Evolutionary conservation across 2,888 invertebrate species (phyloP), one percentile per base, ranked within the genome.

Genomic region (Clitarchus hookeri): DNA sequence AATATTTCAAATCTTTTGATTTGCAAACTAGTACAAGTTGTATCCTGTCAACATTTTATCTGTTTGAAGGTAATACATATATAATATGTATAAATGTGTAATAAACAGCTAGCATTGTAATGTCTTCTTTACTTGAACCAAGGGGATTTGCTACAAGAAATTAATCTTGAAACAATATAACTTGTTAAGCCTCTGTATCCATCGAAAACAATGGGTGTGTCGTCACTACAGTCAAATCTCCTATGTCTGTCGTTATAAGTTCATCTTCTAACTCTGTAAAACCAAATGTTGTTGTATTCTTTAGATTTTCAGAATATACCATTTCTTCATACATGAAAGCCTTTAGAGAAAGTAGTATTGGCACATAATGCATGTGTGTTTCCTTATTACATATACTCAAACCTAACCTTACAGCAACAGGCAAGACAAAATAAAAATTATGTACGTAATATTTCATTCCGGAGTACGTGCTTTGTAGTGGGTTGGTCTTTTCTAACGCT

Each of bases 11-110:
- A 44, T 85, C 27, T 12, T 79, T 79, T 3, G 85, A 85, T 26
- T 44, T 85, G n/a, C 86, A 86, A n/a, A 86, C 19, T 9, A 86
- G 48, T 4, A 84, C 78, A 6, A 86, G 48, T 25, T 86, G 84
- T 16, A 86, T 27, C 9, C 44, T 25, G 25, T 86, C 84, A 6
- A 86, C 78, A 16, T 54, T 84, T 23, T 85, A 85, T 11, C 86
- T 16, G 36, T 82, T 65, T 16, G 11, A 65, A 12, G 65, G 65
- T 23, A 6, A 4, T 65, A 65, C 6, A 23, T 65, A 12, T 53
- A n/a, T n/a, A n/a, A n/a, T n/a, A n/a, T n/a, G n/a, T n/a, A 79
- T 80, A 48, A 44, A 13, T 23, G 82, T 85, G 27, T 54, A 85
- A 26, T 85, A 85, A 6, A 85, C 85, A 11, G 54, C 85, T 48